Base-by-base conservation (phyloP, 2,888 invertebrate genomes). In the Azorinus chamasolen region DNA sequence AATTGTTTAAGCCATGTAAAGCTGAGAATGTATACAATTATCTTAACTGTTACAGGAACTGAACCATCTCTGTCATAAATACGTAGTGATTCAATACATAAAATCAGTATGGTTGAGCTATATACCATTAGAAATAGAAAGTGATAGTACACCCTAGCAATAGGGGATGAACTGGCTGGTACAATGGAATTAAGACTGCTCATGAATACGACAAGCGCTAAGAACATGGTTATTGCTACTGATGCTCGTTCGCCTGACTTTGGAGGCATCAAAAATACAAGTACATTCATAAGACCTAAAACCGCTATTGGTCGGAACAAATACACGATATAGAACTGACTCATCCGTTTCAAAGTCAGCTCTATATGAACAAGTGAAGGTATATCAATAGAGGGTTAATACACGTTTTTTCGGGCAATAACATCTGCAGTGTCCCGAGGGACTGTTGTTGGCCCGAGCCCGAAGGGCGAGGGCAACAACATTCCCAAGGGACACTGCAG, bases 171-270 rank as follows among this genome's bases (percentile, higher is more conserved):
- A 18, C 71, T 74, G 32, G 61, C 53, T 12, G 81, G 77, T 18
- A 81, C 53, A 37, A 70, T 69, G 12, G 57, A 57, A 61, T 70
- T 81, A 0, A 81, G 50, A n/a, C 71, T 74, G 2, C 54, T 53
- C 77, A 78, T 77, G 54, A 64, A 81, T 5, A 81, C 70, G 1
- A 65, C 53, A 48, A 74, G 71, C 4, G 81, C 70, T 37, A 81
- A 20, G 53, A 71, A 75, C 18, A 63, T 27, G 2, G 81, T 81
- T 2, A 81, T 63, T 1, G 77, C 71, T 1, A 71, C 72, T 0
- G 71, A 71, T 1, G 69, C 57, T n/a, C 74, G 32, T 20, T 81
- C 81, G 2, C 77, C 81, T 1, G 77, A 72, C 8, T 25, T 37
- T 5, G 69, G 46, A 6, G 82, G 82, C 58, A 82, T 68, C 2